Percentiles rank a stretch among this genome's conserved stretches.
phyloP scores from a whole-genome alignment of 2,888 invertebrate species.

The Hypena proboscidalis region DNA sequence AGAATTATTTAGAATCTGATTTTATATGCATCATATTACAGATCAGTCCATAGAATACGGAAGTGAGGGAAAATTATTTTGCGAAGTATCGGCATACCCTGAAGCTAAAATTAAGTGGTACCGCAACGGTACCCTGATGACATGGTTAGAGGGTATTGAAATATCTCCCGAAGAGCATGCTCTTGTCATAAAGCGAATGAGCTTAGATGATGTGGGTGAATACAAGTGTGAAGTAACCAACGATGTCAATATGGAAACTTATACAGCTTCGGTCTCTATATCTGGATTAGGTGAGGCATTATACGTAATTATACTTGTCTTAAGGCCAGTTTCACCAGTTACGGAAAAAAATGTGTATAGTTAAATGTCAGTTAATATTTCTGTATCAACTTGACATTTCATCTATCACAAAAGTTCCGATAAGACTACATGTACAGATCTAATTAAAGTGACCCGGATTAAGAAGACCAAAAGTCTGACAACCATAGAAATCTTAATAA shows the following conservation, averaged over 20 bases:
- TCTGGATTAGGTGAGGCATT: slow-evolving; percentile 65
- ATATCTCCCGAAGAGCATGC: slow-evolving; percentile 46
- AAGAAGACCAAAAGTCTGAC: too few relatives aligned
- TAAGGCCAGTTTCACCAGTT: too few relatives aligned
- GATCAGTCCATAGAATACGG: slow-evolving; percentile 65
- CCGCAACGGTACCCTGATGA: slow-evolving; percentile 56
- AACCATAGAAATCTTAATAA: too few relatives aligned
- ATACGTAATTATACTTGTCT: neutral
- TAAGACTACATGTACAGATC: too few relatives aligned
- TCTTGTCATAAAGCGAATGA: slow-evolving; percentile 63
- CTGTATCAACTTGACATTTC: too few relatives aligned
- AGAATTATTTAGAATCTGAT: too few relatives aligned
- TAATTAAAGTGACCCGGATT: too few relatives aligned
- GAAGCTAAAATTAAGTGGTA: slow-evolving; percentile 65
- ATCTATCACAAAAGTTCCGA: too few relatives aligned
- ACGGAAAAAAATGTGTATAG: too few relatives aligned
- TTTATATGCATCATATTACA: slow-evolving; percentile 36
- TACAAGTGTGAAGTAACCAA: slow-evolving; percentile 64
- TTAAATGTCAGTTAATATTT: too few relatives aligned
- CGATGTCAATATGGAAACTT: slow-evolving; percentile 41
- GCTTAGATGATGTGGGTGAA: slow-evolving; percentile 55
- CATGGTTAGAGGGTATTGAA: slow-evolving; percentile 42
- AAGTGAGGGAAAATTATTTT: slow-evolving; percentile 55
- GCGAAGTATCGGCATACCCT: slow-evolving; percentile 68
- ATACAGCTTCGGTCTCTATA: slow-evolving; percentile 53